Conservation (phyloP, 2,797 vertebrate genomes). For the Molothrus aeneus region DNA sequence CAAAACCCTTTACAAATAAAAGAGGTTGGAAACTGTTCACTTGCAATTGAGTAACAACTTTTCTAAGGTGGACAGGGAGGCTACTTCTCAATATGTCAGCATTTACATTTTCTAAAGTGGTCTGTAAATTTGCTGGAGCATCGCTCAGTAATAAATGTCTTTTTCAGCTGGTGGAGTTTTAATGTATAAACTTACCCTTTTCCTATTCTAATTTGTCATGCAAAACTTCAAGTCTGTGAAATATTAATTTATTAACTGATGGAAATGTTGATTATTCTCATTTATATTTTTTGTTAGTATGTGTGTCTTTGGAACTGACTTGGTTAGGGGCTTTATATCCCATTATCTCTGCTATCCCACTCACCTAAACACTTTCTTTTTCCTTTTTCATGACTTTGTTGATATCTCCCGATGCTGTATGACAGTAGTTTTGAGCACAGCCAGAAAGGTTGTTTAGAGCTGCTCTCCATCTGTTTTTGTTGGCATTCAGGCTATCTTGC, state of each 20-base stretch:
- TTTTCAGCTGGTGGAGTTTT: neutral
- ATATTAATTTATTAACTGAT: neutral
- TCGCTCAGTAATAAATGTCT: neutral
- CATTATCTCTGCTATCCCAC: neutral
- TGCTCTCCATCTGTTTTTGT: conserved; percentile 39
- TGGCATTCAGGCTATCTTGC: conserved; percentile 3
- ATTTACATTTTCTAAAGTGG: neutral
- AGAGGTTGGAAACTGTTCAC: neutral
- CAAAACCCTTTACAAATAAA: neutral
- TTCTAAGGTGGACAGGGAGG: neutral
- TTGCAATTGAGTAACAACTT: neutral
- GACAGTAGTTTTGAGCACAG: neutral
- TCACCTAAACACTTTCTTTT: neutral
- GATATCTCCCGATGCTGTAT: neutral
- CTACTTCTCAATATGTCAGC: neutral
- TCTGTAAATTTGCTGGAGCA: neutral
- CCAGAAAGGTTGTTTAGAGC: conserved; percentile 15
- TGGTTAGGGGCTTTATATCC: neutral
- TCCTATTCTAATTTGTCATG: neutral
- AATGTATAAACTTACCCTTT: neutral
- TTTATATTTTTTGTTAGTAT: neutral
- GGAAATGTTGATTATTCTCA: neutral
- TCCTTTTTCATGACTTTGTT: neutral
- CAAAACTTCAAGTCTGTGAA: neutral
- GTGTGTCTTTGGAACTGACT: neutral